These are phyloP conservation scores for Zeus faber DNA, from an alignment of 2,113 vertebrate genomes.

Conservation along the genomic window DNA sequence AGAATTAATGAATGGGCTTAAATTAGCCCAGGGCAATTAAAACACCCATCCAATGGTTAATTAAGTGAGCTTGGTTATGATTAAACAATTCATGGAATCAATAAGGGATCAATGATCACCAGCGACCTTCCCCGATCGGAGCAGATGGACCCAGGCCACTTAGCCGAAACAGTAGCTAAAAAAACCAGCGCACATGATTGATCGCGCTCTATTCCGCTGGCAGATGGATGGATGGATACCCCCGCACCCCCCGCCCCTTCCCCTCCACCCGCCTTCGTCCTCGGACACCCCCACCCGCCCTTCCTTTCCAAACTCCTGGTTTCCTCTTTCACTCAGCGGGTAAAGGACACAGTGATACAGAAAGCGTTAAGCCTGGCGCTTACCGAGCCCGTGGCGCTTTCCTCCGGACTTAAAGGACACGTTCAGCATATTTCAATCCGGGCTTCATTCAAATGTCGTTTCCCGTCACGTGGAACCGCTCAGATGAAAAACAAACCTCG, in stretches of 20 bases:
- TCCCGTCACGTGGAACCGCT: too few relatives aligned
- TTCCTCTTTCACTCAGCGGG: slow-evolving; percentile 39
- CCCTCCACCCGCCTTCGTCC: background rate
- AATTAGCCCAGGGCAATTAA: slow-evolving; percentile 71
- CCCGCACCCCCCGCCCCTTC: slow-evolving; percentile 10
- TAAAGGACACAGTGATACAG: slow-evolving; percentile 35
- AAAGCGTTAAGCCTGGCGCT: slow-evolving; percentile 9
- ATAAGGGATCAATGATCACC: slow-evolving; percentile 65
- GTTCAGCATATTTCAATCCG: too few relatives aligned
- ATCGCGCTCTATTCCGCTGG: slow-evolving; percentile 30
- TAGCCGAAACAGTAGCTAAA: slow-evolving; percentile 55
- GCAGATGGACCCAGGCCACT: slow-evolving; percentile 64
- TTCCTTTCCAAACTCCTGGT: slow-evolving; percentile 13
- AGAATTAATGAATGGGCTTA: slow-evolving; percentile 55
- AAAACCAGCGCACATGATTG: slow-evolving; percentile 47
- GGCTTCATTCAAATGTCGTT: too few relatives aligned
- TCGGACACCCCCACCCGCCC: too few relatives aligned
- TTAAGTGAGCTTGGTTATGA: slow-evolving; percentile 63
- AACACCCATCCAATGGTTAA: slow-evolving; percentile 55
- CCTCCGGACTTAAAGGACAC: too few relatives aligned
- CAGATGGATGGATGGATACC: slow-evolving; percentile 63
- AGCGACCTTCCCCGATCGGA: slow-evolving; percentile 44
- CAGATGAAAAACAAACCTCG: too few relatives aligned
- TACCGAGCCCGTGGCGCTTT: too few relatives aligned
- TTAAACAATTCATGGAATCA: slow-evolving; percentile 66